A percentile compares a stretch with the other conserved stretches of the same genome.
These are phyloP conservation scores for Arizona elegans DNA, from an alignment of 2,113 vertebrate species.

Conservation along the genomic window DNA sequence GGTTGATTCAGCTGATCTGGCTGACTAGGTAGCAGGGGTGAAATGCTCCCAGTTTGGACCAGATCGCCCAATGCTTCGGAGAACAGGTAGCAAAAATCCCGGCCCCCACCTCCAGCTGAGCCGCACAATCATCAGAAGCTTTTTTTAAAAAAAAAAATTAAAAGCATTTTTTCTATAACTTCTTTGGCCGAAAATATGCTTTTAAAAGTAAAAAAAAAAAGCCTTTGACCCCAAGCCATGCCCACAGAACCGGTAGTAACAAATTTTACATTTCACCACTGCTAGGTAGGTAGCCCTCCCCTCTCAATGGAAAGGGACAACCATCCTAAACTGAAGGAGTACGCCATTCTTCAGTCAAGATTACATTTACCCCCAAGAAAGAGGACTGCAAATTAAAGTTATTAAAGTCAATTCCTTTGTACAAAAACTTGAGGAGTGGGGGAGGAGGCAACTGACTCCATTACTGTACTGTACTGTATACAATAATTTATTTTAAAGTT, in stretches of 20 bases:
- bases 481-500: not conserved
- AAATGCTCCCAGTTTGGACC: no score
- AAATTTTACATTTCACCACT: no score
- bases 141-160: no score
- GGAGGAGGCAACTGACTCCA: not conserved
- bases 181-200: no score
- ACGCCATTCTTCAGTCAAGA: not conserved
- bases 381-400: not conserved
- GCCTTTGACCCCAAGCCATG: no score
- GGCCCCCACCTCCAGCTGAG: no score
- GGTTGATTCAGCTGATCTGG: not conserved
- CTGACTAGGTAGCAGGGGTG: not conserved
- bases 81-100: no score
- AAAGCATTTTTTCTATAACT: no score
- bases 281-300: not conserved
- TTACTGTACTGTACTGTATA: not conserved
- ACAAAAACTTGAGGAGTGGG: not conserved
- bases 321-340: not conserved
- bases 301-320: not conserved
- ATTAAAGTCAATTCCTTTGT: not conserved
- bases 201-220: no score
- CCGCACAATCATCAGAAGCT: no score
- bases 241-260: no score
- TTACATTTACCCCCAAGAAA: not conserved
- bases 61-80: no score